Percentiles rank a stretch among this genome's conserved stretches.
phyloP scores from a whole-genome alignment of 2,888 invertebrate species.

The Himalopsyche anomala region DNA sequence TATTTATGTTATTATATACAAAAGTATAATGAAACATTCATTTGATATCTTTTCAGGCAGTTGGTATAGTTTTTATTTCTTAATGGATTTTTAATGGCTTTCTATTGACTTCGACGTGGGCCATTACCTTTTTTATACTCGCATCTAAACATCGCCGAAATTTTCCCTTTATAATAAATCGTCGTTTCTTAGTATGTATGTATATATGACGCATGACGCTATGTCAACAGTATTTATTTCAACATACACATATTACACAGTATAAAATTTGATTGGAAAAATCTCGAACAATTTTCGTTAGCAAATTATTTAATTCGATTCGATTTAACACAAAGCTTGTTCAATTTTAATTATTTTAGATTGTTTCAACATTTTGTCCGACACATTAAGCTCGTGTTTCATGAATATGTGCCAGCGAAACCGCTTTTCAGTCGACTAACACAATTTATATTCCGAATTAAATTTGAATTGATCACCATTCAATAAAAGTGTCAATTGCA shows the following conservation, averaged over 20 bases:
- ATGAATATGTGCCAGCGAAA: not conserved
- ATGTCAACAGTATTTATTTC: not conserved
- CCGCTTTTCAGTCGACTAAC: not conserved
- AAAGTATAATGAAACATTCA: too few species aligned
- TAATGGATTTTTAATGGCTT: not conserved
- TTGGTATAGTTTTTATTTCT: not conserved
- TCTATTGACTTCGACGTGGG: not conserved
- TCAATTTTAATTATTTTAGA: constrained; percentile 16
- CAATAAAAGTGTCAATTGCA: constrained; percentile 13
- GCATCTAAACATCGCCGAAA: too few species aligned
- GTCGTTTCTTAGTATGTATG: too few species aligned
- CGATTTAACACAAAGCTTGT: constrained; percentile 27
- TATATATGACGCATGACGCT: not conserved
- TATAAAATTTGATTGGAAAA: not conserved
- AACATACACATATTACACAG: not conserved
- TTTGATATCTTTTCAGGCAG: too few species aligned
- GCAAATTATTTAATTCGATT: constrained; percentile 14
- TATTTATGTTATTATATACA: too few species aligned
- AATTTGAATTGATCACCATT: constrained; percentile 21
- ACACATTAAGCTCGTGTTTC: constrained; percentile 8
- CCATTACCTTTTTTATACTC: not conserved
- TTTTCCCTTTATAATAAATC: too few species aligned
- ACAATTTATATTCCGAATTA: constrained; percentile 13
- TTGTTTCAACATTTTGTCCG: constrained; percentile 25
- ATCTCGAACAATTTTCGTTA: not conserved